phyloP scores from a whole-genome alignment of 2,797 vertebrate genomes.

The Danio jaintianensis region DNA sequence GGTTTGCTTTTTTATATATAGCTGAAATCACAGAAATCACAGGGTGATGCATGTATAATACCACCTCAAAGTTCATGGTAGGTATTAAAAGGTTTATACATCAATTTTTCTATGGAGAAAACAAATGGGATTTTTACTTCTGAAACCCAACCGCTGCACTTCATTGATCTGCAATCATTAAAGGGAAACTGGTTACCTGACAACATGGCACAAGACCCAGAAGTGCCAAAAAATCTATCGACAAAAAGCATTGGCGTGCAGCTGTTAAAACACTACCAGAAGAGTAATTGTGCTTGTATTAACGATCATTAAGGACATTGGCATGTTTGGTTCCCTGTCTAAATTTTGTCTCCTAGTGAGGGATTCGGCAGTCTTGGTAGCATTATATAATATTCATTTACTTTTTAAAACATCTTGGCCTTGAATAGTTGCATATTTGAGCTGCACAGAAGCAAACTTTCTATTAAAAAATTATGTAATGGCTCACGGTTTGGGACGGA shows the following conservation, averaged over 20 bases:
- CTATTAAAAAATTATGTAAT: background rate
- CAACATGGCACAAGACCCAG: slow-evolving; percentile 22
- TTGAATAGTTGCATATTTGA: slow-evolving; percentile 68
- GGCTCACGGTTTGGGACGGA: background rate
- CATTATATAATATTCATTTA: slow-evolving; percentile 50
- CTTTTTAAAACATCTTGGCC: slow-evolving; percentile 36
- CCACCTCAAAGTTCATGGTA: background rate
- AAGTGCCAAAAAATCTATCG: slow-evolving; percentile 15
- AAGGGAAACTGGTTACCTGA: slow-evolving; percentile 30
- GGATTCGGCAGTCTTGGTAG: slow-evolving; percentile 44
- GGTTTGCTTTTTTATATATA: background rate
- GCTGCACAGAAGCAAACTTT: slow-evolving; percentile 40
- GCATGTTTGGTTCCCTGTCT: slow-evolving; percentile 56
- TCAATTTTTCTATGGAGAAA: background rate
- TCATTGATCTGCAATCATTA: background rate
- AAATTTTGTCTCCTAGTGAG: slow-evolving; percentile 45
- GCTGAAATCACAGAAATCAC: background rate
- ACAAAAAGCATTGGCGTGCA: slow-evolving; percentile 29
- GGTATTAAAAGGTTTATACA: background rate
- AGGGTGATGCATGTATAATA: background rate
- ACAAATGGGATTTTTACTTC: background rate
- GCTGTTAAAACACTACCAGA: slow-evolving; percentile 15
- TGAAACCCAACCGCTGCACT: background rate
- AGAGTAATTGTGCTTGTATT: slow-evolving; percentile 54
- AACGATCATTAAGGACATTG: slow-evolving; percentile 64